Percentiles rank a stretch among this genome's conserved stretches.
Conservation (phyloP, 1,140 invertebrate genomes). For the Gonatopus flavifemur region DNA sequence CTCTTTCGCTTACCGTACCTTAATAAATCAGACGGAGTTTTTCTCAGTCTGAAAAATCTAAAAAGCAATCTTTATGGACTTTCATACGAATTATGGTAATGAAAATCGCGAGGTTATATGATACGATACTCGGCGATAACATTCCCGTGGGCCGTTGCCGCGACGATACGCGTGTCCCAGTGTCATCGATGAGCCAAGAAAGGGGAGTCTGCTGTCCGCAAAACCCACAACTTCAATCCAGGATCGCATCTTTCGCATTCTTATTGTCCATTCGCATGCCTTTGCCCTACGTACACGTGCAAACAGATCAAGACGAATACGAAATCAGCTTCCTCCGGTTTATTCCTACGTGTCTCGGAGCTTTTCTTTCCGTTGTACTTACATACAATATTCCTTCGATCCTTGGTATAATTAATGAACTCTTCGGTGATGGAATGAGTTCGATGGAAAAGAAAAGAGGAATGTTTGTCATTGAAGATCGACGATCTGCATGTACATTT, state of each 20-base stretch:
- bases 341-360: too few relatives aligned
- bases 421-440: constrained; percentile 13
- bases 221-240: constrained; percentile 18
- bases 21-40: constrained; percentile 55
- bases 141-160: constrained; percentile 40
- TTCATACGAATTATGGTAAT: constrained; percentile 47
- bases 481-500: constrained; percentile 23
- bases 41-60: too few relatives aligned
- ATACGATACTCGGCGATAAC: constrained; percentile 53
- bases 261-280: constrained; percentile 20
- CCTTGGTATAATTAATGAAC: constrained; percentile 43
- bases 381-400: too few relatives aligned
- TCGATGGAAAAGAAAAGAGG: constrained; percentile 38
- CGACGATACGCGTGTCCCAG: constrained; percentile 45
- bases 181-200: constrained; percentile 20
- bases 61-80: too few relatives aligned
- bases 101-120: constrained; percentile 49
- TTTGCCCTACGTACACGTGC: constrained; percentile 23
- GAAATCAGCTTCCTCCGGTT: constrained; percentile 1
- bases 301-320: constrained; percentile 13
- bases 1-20: too few relatives aligned
- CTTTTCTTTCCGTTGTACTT: not conserved
- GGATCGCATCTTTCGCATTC: constrained; percentile 25
- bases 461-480: constrained; percentile 37
- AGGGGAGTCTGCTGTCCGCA: constrained; percentile 16